Conservation (phyloP, 2,113 vertebrate genomes). For the Vulpes ferrilata region DNA sequence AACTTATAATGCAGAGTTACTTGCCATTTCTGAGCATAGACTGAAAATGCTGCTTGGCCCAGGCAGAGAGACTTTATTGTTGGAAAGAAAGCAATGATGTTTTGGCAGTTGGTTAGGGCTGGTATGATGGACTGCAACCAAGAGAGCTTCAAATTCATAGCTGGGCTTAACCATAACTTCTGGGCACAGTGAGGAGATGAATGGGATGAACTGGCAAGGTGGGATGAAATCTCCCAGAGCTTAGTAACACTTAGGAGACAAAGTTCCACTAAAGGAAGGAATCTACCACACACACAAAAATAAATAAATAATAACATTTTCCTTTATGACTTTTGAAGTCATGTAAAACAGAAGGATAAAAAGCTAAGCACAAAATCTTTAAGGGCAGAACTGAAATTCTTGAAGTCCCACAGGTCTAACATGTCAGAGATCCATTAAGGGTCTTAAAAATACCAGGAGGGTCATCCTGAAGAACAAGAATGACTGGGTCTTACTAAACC, state of each 20-base stretch:
- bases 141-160: background rate
- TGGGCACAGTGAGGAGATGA: background rate
- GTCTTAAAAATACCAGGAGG: background rate
- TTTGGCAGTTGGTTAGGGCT: background rate
- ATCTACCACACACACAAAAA: background rate
- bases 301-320: background rate
- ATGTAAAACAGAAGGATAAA: background rate
- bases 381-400: background rate
- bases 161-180: background rate
- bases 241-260: background rate
- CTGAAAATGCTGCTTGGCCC: background rate
- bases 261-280: background rate
- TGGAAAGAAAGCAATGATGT: background rate
- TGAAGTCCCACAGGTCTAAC: background rate
- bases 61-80: background rate
- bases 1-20: background rate
- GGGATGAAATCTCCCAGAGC: background rate
- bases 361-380: background rate
- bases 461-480: background rate
- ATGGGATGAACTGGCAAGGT: background rate
- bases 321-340: background rate
- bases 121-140: background rate
- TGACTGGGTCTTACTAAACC: background rate
- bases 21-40: background rate
- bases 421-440: background rate